A percentile compares a stretch with the other conserved stretches of the same genome.
Conservation (phyloP, 2,888 invertebrate genomes). For the Synergus gifuensis region DNA sequence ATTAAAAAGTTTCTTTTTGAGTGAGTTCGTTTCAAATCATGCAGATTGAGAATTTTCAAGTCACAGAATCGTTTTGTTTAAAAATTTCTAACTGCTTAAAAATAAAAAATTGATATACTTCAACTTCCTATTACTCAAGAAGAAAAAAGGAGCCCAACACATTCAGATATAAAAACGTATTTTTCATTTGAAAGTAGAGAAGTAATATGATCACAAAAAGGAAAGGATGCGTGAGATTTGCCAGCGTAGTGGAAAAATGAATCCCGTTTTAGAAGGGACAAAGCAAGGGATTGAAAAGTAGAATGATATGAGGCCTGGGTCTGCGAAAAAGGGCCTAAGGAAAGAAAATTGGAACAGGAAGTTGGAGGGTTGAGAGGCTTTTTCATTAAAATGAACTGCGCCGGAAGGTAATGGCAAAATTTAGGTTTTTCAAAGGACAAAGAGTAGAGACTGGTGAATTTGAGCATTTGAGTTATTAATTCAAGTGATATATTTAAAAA, state of each 20-base stretch:
- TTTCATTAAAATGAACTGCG: slow-evolving; percentile 32
- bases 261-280: slow-evolving; percentile 17
- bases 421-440: background rate
- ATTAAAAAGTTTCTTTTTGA: slow-evolving; percentile 14
- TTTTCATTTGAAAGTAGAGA: background rate
- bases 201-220: slow-evolving; percentile 17
- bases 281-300: slow-evolving; percentile 15
- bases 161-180: background rate
- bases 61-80: too few relatives aligned
- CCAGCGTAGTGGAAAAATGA: slow-evolving; percentile 33
- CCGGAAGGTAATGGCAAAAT: background rate
- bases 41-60: too few relatives aligned
- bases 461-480: background rate
- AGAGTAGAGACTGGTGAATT: background rate
- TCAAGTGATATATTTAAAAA: background rate
- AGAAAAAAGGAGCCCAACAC: background rate
- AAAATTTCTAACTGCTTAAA: too few relatives aligned
- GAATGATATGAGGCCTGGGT: slow-evolving; percentile 15
- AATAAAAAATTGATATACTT: background rate
- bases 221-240: slow-evolving; percentile 5
- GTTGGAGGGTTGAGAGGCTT: slow-evolving; percentile 1
- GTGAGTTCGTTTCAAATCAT: too few relatives aligned
- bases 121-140: background rate
- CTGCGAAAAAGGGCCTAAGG: slow-evolving; percentile 15
- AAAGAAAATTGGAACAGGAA: slow-evolving; percentile 40